Evolutionary conservation across 2,797 vertebrate genomes (phyloP), one percentile per base, ranked within the genome.

Genomic region (Rhinogobio ventralis): DNA sequence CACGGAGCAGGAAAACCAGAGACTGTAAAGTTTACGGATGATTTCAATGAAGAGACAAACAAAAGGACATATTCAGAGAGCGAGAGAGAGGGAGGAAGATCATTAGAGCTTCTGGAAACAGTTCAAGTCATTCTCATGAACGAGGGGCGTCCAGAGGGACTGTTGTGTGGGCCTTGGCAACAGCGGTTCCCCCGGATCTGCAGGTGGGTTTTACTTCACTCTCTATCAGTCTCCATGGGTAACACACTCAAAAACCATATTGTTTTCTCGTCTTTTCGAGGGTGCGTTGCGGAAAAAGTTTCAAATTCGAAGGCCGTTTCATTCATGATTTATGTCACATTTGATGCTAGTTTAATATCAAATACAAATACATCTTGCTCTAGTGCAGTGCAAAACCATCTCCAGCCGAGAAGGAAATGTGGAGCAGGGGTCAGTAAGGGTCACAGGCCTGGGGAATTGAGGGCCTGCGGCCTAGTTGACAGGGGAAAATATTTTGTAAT

Each of bases 401-500:
- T 91, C 91, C 91, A 86, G 89, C 89, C 53, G 90, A 88, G 91
- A 60, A 57, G 76, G 86, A 86, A 86, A 90, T 81, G 71, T 62
- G 86, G 91, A 87, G 89, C 82, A 67, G 83, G 89, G 92, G 88
- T 93, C 86, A 55, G 30, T 68, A 86, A 79, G 91, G 93, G 93
- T 92, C 92, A 75, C 62, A 49, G 67, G 89, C 6, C 80, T 69
- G 2, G 90, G 90, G 93, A 91, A 78, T 86, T 45, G 73, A 67
- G 89, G 89, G 91, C 87, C 88, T 85, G 75, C 88, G 89, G 91
- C 87, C 87, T 83, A 87, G 91, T 91, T 95, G 93, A 94, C 90
- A 89, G 91, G 92, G 93, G 92, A 91, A 94, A 95, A 93, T 95
- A 93, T 93, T 92, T 93, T 91, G 86, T 85, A 80, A 81, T 95